Evolutionary conservation across 2,888 invertebrate genomes (phyloP), one percentile per base, ranked within the genome.

Genomic region (Noctuana brunneofusca): DNA sequence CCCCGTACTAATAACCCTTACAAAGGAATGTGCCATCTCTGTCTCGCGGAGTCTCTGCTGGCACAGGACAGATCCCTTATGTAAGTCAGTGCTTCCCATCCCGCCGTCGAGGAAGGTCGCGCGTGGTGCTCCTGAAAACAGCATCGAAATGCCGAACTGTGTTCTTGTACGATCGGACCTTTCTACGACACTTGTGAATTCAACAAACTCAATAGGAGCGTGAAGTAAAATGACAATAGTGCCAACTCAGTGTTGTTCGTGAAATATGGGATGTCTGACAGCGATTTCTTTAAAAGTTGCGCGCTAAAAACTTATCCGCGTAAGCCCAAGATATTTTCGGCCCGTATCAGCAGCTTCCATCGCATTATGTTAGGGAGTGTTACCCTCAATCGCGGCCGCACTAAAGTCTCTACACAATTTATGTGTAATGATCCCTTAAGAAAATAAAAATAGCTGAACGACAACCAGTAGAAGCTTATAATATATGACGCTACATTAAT

Each of bases 61-160:
- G 85, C 81, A 83, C 80, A 79, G 83, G 83, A 78, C 75, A 75
- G 81, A 79, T 87, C 86, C 90, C 91, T 90, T 90, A 91, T 88
- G 87, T 91, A 90, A 90, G 89, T 80, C 87, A 91, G 91, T 90
- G 82, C 84, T 85, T 73, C 73, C 70, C 70, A 69, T 73, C 68
- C 71, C 66, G 69, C 69, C 75, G 72, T 63, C 56, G 32, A 38
- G 75, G 64, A 55, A 70, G 76, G 84, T 75, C 85, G 88, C 73
- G 77, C 73, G 75, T 73, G 71, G 69, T 67, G 68, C 63, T 68
- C 65, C 65, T 58, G 66, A 58, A 63, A 74, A 69, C 62, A 64
- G 69, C 67, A 65, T 64, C 71, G 79, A 79, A 76, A 85, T 83
- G 84, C 76, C 84, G 83, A 79, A 74, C 69, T 68, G 69, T 71